These are phyloP conservation scores for Magallana angulata DNA, from an alignment of 1,140 invertebrate species.

Conservation along the genomic window DNA sequence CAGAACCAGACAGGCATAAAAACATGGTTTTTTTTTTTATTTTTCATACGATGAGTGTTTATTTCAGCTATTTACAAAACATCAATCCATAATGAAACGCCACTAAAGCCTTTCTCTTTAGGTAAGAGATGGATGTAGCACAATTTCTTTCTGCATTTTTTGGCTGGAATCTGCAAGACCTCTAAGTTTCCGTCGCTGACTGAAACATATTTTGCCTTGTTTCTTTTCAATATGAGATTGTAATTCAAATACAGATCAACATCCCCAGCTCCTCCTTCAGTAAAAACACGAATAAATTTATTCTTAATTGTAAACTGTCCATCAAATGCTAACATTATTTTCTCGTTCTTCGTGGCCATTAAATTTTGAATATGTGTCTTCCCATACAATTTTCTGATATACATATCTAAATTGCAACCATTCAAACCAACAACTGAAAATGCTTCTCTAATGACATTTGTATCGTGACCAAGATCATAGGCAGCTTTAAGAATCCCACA, in stretches of 20 bases:
- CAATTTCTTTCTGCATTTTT: not conserved
- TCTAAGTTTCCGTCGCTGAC: not conserved
- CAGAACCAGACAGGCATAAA: no score
- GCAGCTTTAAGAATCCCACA: constrained; percentile 68
- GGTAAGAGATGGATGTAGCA: not conserved
- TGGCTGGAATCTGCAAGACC: not conserved
- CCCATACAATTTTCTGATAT: constrained; percentile 38
- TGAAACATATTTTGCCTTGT: not conserved
- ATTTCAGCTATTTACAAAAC: no score
- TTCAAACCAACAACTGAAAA: constrained; percentile 59
- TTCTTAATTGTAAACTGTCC: not conserved
- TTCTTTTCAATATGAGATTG: not conserved
- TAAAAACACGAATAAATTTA: constrained; percentile 1
- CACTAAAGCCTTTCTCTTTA: not conserved
- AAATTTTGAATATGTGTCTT: constrained; percentile 24
- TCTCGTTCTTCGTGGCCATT: not conserved
- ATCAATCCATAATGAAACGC: not conserved
- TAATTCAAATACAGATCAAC: constrained; percentile 31
- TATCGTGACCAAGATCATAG: constrained; percentile 59
- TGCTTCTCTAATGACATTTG: constrained; percentile 24
- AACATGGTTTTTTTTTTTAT: no score
- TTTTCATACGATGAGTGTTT: no score
- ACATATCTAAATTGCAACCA: constrained; percentile 51
- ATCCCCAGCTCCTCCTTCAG: constrained; percentile 37
- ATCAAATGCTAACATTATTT: constrained; percentile 18